These are phyloP conservation scores for Mirza zaza DNA, from an alignment of 2,113 vertebrate species.

Conservation along the genomic window DNA sequence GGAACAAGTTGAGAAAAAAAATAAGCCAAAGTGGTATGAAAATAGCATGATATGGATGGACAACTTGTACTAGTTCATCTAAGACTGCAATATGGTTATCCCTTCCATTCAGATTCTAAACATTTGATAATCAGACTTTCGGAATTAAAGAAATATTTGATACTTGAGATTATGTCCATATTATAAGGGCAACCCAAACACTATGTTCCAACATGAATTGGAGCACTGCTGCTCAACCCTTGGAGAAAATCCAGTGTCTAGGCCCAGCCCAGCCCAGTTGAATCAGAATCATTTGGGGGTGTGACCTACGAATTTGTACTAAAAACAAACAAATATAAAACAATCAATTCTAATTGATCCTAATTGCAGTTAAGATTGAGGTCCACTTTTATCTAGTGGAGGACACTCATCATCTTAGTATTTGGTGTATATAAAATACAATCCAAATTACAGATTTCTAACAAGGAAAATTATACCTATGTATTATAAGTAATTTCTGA, in stretches of 20 bases:
- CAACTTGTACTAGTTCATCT: background rate
- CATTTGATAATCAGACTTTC: background rate
- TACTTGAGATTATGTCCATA: background rate
- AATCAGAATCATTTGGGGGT: background rate
- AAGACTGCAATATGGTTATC: background rate
- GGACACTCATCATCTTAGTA: background rate
- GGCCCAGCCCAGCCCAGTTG: rapidly evolving
- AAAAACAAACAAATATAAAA: background rate
- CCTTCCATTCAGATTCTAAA: background rate
- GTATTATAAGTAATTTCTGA: background rate
- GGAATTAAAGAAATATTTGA: background rate
- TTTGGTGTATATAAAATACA: background rate
- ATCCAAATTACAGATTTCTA: background rate
- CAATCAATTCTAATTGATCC: background rate
- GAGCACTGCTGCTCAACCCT: background rate
- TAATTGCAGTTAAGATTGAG: background rate
- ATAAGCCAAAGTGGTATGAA: background rate
- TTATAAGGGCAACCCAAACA: background rate
- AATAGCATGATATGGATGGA: background rate
- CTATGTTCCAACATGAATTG: too few species aligned
- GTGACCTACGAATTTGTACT: background rate
- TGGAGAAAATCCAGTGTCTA: background rate
- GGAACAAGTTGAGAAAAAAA: background rate
- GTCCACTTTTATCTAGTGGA: background rate
- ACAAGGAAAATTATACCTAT: background rate